Evolutionary conservation across 2,888 invertebrate species (phyloP).

Genomic region (Leistus spinibarbis): DNA sequence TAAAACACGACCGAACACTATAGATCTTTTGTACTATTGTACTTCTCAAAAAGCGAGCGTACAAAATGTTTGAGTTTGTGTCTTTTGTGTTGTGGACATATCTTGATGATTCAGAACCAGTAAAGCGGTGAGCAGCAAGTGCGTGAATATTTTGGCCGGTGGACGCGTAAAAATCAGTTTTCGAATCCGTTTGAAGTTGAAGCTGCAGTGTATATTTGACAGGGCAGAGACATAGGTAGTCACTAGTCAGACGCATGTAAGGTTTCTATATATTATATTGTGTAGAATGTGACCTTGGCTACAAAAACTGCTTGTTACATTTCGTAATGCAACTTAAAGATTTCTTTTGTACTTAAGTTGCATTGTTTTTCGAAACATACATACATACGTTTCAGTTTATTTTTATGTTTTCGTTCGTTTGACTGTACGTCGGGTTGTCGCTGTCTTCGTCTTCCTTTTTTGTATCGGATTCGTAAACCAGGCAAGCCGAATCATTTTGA

Average conservation of each 20-base stretch:
- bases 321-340: not conserved
- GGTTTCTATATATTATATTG: not conserved
- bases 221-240: not conserved
- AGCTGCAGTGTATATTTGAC: not conserved
- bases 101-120: no score
- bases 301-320: not conserved
- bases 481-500: not conserved
- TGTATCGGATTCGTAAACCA: not conserved
- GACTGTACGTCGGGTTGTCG: not conserved
- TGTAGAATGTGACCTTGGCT: not conserved
- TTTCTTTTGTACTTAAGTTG: not conserved
- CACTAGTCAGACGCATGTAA: no score
- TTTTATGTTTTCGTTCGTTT: not conserved
- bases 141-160: no score
- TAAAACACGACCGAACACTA: no score
- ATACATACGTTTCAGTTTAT: no score
- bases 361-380: not conserved
- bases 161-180: no score
- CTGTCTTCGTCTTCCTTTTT: not conserved
- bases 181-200: no score
- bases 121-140: no score
- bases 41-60: no score
- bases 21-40: no score
- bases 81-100: no score
- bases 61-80: no score